A percentile compares a stretch with the other conserved stretches of the same genome.
Conservation (phyloP, 2,113 vertebrate species). For the Chloropsis cyanopogon region DNA sequence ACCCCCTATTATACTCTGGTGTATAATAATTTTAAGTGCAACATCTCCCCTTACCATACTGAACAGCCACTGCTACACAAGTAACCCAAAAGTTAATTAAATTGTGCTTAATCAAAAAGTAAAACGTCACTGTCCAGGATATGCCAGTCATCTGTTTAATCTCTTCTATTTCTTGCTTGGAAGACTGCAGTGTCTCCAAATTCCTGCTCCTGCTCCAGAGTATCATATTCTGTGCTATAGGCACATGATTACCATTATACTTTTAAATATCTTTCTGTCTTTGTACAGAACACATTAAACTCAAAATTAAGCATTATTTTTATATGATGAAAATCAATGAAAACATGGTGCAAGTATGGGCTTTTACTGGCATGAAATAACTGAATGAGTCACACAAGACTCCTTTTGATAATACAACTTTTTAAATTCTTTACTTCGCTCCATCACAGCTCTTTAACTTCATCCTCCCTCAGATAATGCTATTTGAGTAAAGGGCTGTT, state of each 20-base stretch:
- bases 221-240: neutral
- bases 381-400: neutral
- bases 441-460: slow-evolving; percentile 34
- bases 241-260: neutral
- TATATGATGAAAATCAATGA: neutral
- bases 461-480: slow-evolving; percentile 34
- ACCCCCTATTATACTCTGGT: neutral
- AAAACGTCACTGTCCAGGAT: neutral
- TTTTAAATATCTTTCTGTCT: neutral
- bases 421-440: neutral
- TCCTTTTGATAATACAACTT: neutral
- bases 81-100: neutral
- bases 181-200: neutral
- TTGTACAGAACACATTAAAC: neutral
- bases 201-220: neutral
- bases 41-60: neutral
- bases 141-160: neutral
- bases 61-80: neutral
- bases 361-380: neutral
- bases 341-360: neutral
- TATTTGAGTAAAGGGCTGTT: slow-evolving; percentile 38
- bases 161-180: neutral
- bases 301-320: slow-evolving; percentile 11
- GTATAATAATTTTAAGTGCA: neutral
- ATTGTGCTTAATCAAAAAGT: neutral